phyloP scores from a whole-genome alignment of 2,888 invertebrate genomes.

The Sturmia bella region DNA sequence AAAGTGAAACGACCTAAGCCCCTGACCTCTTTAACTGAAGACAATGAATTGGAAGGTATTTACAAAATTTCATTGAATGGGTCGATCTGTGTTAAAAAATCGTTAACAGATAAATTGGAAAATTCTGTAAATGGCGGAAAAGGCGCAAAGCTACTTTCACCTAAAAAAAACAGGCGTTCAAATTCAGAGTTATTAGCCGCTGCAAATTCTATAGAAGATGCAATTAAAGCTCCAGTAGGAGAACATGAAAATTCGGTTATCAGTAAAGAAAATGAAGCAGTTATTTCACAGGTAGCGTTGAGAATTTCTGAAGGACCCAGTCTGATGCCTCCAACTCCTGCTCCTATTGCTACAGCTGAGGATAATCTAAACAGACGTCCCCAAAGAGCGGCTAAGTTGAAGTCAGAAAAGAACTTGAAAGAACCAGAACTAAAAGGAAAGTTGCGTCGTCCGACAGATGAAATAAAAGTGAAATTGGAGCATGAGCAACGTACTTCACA shows the following conservation, averaged over 20 bases:
- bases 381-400: conserved; percentile 78
- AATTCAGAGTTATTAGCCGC: conserved; percentile 72
- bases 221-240: conserved; percentile 8
- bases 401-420: conserved; percentile 76
- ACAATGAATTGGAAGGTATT: conserved; percentile 73
- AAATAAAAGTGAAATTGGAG: conserved; percentile 74
- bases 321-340: conserved; percentile 75
- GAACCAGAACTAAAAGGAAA: conserved; percentile 75
- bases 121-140: background rate
- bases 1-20: conserved; percentile 78
- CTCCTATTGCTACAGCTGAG: conserved; percentile 1
- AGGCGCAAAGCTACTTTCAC: conserved; percentile 10
- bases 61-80: too few relatives aligned
- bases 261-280: background rate
- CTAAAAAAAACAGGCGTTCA: conserved; percentile 69
- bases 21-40: conserved; percentile 74
- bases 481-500: conserved; percentile 77
- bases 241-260: background rate
- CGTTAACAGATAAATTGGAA: conserved; percentile 12
- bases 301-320: conserved; percentile 36
- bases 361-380: conserved; percentile 75
- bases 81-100: background rate
- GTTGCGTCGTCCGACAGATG: conserved; percentile 76
- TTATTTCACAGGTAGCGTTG: conserved; percentile 9
- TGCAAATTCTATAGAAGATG: conserved; percentile 56